phyloP scores from a whole-genome alignment of 2,797 vertebrate genomes.

The Phataginus tetradactyla region DNA sequence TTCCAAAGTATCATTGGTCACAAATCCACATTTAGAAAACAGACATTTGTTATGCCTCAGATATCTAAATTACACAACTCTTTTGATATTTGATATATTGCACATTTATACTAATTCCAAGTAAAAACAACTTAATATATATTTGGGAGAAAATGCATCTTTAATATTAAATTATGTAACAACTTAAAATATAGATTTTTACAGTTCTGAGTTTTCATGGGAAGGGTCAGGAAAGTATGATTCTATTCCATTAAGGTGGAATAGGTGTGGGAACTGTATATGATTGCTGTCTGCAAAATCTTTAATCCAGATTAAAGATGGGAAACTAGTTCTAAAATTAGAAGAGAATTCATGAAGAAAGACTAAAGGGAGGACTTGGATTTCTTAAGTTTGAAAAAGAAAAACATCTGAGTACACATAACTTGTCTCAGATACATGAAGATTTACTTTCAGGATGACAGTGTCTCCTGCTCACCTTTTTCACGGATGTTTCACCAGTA shows the following conservation, averaged over 20 bases:
- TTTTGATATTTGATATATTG: not conserved
- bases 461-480: not conserved
- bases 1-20: not conserved
- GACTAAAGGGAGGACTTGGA: not conserved
- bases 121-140: not conserved
- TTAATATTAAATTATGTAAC: not conserved
- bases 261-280: not conserved
- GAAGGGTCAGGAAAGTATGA: not conserved
- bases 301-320: conserved; percentile 11
- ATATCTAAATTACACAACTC: not conserved
- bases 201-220: not conserved
- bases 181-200: not conserved
- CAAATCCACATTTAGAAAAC: conserved; percentile 30
- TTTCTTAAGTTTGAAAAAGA: conserved; percentile 14
- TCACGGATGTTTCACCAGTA: not conserved
- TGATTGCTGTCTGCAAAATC: not conserved
- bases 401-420: not conserved
- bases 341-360: conserved; percentile 20
- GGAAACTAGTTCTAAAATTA: not conserved
- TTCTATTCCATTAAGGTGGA: not conserved
- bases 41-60: not conserved
- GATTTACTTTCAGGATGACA: not conserved
- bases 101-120: conserved; percentile 27
- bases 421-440: not conserved
- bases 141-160: not conserved